These are phyloP conservation scores for Yponomeuta evonymella DNA, from an alignment of 2,888 invertebrate species.

Conservation along the genomic window DNA sequence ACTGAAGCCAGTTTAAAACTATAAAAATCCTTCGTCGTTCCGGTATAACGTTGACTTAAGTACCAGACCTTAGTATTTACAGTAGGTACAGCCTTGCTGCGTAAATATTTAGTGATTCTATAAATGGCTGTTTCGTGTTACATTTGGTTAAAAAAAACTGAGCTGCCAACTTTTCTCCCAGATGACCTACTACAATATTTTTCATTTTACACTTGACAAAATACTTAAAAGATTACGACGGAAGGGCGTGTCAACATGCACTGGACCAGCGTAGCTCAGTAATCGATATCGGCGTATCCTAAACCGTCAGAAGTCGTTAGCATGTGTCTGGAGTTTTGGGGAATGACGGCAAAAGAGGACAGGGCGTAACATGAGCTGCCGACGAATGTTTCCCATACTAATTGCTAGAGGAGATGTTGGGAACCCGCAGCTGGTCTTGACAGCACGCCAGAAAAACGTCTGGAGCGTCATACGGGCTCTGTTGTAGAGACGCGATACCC, in stretches of 20 bases:
- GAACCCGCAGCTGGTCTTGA: slow-evolving; percentile 34
- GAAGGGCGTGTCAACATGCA: slow-evolving; percentile 1
- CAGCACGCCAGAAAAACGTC: slow-evolving; percentile 34
- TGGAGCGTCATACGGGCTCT: slow-evolving; percentile 25
- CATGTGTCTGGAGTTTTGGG: slow-evolving; percentile 22
- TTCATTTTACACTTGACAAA: too few species aligned
- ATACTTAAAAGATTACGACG: neutral
- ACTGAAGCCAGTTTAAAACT: too few species aligned
- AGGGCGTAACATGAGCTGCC: slow-evolving; percentile 27
- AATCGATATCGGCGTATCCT: slow-evolving; percentile 8
- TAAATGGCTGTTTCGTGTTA: too few species aligned
- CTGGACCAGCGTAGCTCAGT: neutral
- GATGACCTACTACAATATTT: too few species aligned
- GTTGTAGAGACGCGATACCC: slow-evolving; percentile 1
- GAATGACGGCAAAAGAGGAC: slow-evolving; percentile 19
- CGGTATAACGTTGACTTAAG: too few species aligned
- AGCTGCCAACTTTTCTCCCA: too few species aligned
- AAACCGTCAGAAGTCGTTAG: slow-evolving; percentile 11
- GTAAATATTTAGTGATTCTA: too few species aligned
- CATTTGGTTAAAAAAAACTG: too few species aligned
- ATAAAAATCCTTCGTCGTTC: too few species aligned
- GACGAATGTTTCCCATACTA: slow-evolving; percentile 31
- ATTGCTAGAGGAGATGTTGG: slow-evolving; percentile 28
- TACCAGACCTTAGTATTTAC: too few species aligned
- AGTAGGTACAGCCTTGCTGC: too few species aligned